Conservation (phyloP, 2,888 invertebrate genomes). For the Thecocarcelia acutangulata region DNA sequence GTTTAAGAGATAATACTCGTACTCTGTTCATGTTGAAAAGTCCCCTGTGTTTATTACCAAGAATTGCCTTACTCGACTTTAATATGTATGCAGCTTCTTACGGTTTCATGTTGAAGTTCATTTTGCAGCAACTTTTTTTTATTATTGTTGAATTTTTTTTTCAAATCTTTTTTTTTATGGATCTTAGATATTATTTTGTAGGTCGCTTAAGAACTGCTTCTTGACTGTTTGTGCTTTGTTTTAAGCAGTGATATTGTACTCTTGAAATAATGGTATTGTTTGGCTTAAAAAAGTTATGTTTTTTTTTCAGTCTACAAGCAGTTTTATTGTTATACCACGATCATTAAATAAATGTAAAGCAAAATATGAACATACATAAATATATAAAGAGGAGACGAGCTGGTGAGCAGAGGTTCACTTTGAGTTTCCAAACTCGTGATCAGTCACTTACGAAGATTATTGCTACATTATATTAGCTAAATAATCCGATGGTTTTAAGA, state of each 20-base stretch:
- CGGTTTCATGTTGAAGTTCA: slow-evolving; percentile 53
- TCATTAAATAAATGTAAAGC: slow-evolving; percentile 43
- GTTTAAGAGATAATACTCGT: background rate
- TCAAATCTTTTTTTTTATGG: slow-evolving; percentile 5
- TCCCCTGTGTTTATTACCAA: slow-evolving; percentile 3
- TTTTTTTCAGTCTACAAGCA: slow-evolving; percentile 19
- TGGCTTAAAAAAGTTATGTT: background rate
- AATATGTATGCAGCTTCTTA: slow-evolving; percentile 50
- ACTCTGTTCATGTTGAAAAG: slow-evolving; percentile 44
- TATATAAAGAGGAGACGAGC: too few relatives aligned
- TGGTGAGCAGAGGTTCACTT: too few relatives aligned
- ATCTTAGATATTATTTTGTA: slow-evolving; percentile 31
- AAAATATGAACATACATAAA: background rate
- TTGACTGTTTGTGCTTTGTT: slow-evolving; percentile 26
- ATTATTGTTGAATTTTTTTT: slow-evolving; percentile 15
- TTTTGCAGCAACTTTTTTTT: slow-evolving; percentile 51
- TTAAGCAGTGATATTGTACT: slow-evolving; percentile 30
- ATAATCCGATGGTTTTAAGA: too few relatives aligned
- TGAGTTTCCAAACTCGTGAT: too few relatives aligned
- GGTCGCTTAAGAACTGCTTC: slow-evolving; percentile 32
- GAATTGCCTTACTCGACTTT: slow-evolving; percentile 12
- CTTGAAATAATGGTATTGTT: slow-evolving; percentile 1
- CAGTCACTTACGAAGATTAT: too few relatives aligned
- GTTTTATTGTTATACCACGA: slow-evolving; percentile 37
- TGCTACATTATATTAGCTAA: too few relatives aligned